Evolutionary conservation across 1,140 invertebrate species (phyloP), one percentile per base, ranked within the genome.

Genomic region (Pogonomyrmex californicus): DNA sequence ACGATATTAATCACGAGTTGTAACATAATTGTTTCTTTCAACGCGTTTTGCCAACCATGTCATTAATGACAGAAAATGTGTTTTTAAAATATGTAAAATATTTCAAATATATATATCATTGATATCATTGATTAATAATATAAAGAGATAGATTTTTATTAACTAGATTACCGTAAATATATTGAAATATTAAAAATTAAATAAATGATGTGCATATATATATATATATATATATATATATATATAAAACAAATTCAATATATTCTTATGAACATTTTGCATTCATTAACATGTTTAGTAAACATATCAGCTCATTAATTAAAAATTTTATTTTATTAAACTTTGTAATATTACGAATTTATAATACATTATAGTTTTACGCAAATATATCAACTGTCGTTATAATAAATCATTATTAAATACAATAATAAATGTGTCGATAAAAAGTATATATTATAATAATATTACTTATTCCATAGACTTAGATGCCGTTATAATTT

Each of bases 1-100:
- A 75, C 41, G 68, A 83, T 83, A 83, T 83, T 83, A 83, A 83
- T 83, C 79, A 83, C 66, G 54, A 73, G 68, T 83, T 60, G 68
- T 56, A 60, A 49, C 38, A 82, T 71, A 23, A 41, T 73, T 60
- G 56, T 70, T 81, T 70, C 77, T 68, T 81, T 81, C n/a, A n/a
- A 36, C 63, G 38, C 41, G 17, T 82, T 82, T 82, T n/a, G 41
- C 14, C n/a, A 30, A 56, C 60, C 10, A 36, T 73, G 66, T 12
- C 33, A 47, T 47, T 47, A 79, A 66, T 1, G 7, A 7, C n/a
- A 68, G 44, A 66, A 23, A 68, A 79, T 51, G 41, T 5, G 54
- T 54, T 68, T 68, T 68, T 3, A 0, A 81, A 68, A 68, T 65
- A 51, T 12, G 4, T 38, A 66, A 49, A 78, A 78, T 65, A 49